Conservation (phyloP, 2,797 vertebrate genomes). For the Oophaga sylvatica region DNA sequence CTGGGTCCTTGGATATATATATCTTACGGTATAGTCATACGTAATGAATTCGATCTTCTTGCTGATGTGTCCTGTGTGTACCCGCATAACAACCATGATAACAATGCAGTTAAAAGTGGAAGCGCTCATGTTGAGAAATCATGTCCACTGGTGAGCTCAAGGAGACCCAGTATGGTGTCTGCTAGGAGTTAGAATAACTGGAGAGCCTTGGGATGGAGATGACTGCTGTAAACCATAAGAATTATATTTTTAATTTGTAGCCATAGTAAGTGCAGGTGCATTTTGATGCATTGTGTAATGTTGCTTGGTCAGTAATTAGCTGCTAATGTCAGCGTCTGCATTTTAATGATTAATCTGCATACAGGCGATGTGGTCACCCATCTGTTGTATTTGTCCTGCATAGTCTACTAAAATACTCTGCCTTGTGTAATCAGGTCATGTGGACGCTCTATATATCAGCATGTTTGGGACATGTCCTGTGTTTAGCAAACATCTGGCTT, state of each 20-base stretch:
- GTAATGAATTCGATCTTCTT: too few relatives aligned
- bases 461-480: background rate
- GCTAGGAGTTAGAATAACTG: background rate
- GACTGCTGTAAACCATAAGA: background rate
- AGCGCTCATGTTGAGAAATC: too few relatives aligned
- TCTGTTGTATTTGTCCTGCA: background rate
- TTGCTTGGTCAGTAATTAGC: slow-evolving; percentile 23
- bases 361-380: background rate
- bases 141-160: background rate
- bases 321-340: slow-evolving; percentile 13
- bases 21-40: too few relatives aligned
- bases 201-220: background rate
- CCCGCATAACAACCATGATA: too few relatives aligned
- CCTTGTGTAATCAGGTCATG: background rate
- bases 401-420: slow-evolving; percentile 4
- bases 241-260: background rate
- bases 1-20: too few relatives aligned
- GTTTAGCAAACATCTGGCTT: background rate
- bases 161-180: background rate
- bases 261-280: background rate
- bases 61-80: too few relatives aligned
- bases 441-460: background rate
- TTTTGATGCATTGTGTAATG: background rate
- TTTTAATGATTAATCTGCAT: slow-evolving; percentile 20
- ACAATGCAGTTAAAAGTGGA: too few relatives aligned